Conservation (phyloP, 2,888 invertebrate species). For the Cephus spinipes region DNA sequence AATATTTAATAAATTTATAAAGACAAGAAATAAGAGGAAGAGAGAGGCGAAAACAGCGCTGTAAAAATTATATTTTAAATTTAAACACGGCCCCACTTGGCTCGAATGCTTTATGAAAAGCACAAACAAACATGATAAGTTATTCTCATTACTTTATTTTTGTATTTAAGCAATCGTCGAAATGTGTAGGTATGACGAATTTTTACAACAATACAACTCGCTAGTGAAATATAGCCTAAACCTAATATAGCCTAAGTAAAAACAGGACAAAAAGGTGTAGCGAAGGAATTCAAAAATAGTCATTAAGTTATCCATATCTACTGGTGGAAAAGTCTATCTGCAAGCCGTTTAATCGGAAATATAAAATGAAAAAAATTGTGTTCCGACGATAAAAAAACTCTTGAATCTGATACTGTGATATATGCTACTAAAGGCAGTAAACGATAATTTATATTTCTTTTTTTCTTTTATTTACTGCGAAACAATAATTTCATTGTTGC, state of each 20-base stretch:
- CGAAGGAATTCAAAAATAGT: background rate
- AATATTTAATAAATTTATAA: background rate
- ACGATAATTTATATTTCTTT: slow-evolving; percentile 21
- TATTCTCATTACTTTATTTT: background rate
- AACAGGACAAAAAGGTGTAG: background rate
- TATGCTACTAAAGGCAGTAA: slow-evolving; percentile 59
- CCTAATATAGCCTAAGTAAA: background rate
- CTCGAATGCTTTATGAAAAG: background rate
- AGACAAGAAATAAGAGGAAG: background rate
- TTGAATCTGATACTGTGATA: slow-evolving; percentile 62
- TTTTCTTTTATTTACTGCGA: background rate
- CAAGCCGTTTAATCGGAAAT: background rate
- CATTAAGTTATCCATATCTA: background rate
- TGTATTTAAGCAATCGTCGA: background rate
- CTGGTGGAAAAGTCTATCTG: background rate
- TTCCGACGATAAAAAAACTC: slow-evolving; percentile 9
- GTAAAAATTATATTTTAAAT: background rate
- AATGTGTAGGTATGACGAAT: background rate
- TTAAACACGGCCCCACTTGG: background rate
- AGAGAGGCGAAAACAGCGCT: background rate
- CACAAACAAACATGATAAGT: background rate
- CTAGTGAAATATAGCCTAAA: background rate
- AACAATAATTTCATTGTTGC: background rate
- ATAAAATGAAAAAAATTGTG: background rate
- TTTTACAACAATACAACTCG: background rate